Evolutionary conservation across 2,888 invertebrate genomes (phyloP).

Genomic region (Xestia ashworthii): DNA sequence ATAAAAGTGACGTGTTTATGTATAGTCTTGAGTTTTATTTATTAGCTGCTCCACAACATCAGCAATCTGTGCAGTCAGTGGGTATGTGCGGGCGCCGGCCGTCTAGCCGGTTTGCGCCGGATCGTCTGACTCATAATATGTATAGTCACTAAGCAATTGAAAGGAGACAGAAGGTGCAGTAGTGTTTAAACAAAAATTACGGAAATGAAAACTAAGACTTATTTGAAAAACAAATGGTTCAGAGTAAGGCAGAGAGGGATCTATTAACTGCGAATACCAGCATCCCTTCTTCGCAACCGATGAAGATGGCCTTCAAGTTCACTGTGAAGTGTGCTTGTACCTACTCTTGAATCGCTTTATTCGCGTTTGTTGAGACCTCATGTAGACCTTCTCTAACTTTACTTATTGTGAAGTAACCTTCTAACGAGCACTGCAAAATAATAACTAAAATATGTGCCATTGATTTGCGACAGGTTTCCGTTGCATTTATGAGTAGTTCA

Average conservation of each 20-base stretch:
- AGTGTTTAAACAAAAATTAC: neutral
- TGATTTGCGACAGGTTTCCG: conserved; percentile 55
- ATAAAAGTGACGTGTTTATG: conserved; percentile 23
- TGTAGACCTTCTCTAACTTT: conserved; percentile 18
- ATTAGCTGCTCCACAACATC: conserved; percentile 50
- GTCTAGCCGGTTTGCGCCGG: conserved; percentile 79
- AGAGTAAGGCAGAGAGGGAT: neutral
- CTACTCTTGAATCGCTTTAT: neutral
- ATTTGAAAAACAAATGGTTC: neutral
- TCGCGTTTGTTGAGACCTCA: neutral
- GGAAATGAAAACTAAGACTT: neutral
- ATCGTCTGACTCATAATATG: conserved; percentile 75
- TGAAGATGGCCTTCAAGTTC: neutral
- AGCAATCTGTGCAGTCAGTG: conserved; percentile 54
- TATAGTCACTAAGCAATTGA: conserved; percentile 31
- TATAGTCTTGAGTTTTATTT: conserved; percentile 46
- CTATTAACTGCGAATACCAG: too few relatives aligned
- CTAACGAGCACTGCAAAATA: conserved; percentile 39
- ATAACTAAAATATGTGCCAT: conserved; percentile 47
- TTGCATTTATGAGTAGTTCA: conserved; percentile 29
- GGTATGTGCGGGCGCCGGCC: conserved; percentile 73
- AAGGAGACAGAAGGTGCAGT: conserved; percentile 36
- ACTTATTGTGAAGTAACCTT: conserved; percentile 42
- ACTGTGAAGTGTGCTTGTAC: neutral
- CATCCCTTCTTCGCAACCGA: neutral